phyloP scores from a whole-genome alignment of 1,140 invertebrate species.

The Drosophila subpulchrella region DNA sequence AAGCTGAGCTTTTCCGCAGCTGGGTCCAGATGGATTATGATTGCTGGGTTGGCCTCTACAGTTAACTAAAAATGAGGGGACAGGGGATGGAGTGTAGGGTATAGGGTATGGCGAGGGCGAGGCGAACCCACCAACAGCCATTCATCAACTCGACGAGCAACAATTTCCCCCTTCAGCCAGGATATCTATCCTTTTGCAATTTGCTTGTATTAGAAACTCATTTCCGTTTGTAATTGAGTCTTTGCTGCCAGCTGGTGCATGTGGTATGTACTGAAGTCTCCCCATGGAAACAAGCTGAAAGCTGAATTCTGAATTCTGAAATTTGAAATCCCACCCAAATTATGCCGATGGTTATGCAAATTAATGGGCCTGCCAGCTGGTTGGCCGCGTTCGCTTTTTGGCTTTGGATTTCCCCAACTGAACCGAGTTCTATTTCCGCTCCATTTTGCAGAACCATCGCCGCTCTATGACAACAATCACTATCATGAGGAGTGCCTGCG shows the following conservation, averaged over 20 bases:
- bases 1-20: neutral
- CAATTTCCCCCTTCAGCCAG: conserved; percentile 40
- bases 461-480: conserved; percentile 96
- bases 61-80: neutral
- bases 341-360: conserved; percentile 31
- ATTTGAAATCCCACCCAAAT: neutral
- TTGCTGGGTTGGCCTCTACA: neutral
- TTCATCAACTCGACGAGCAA: conserved; percentile 68
- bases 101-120: conserved; percentile 19
- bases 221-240: conserved; percentile 78
- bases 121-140: conserved; percentile 51
- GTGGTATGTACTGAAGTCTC: conserved; percentile 2
- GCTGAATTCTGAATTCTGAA: neutral
- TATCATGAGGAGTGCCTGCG: conserved; percentile 98
- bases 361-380: conserved; percentile 16
- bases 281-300: neutral
- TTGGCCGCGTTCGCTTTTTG: conserved; percentile 1
- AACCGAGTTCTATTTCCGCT: neutral
- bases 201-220: conserved; percentile 77
- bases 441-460: conserved; percentile 91
- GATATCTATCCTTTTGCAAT: conserved; percentile 55
- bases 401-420: conserved; percentile 2
- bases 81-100: neutral
- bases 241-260: conserved; percentile 28
- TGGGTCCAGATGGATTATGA: conserved; percentile 9